phyloP scores from a whole-genome alignment of 1,140 invertebrate species.

The Drosophila bipectinata region DNA sequence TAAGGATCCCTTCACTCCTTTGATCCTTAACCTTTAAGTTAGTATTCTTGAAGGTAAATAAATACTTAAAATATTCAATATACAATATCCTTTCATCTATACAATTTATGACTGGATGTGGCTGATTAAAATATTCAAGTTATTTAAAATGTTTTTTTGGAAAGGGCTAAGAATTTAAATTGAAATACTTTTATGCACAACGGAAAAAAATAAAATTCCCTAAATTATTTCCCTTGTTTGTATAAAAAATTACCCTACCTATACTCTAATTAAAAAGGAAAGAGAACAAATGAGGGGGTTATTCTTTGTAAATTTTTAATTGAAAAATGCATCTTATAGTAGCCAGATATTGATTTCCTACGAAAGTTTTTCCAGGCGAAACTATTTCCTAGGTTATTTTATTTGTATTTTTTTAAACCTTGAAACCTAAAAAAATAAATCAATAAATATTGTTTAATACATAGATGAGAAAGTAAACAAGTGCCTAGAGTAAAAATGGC shows the following conservation, averaged over 20 bases:
- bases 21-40: conserved; percentile 23
- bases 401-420: not conserved
- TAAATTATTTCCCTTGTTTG: no score
- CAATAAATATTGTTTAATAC: conserved; percentile 25
- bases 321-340: not conserved
- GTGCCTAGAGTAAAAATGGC: conserved; percentile 29
- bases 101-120: not conserved
- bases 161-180: no score
- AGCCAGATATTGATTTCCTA: conserved; percentile 4
- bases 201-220: no score
- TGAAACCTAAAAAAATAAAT: not conserved
- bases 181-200: no score
- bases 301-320: not conserved
- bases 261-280: no score
- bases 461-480: conserved; percentile 30
- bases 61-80: conserved; percentile 20
- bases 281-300: no score
- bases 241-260: no score
- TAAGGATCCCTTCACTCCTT: conserved; percentile 12
- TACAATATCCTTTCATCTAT: conserved; percentile 22
- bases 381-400: not conserved
- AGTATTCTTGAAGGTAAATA: conserved; percentile 6
- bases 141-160: not conserved
- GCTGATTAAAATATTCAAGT: conserved; percentile 6
- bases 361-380: not conserved